Conservation (phyloP, 2,797 vertebrate species). For the Lacerta viridis region DNA sequence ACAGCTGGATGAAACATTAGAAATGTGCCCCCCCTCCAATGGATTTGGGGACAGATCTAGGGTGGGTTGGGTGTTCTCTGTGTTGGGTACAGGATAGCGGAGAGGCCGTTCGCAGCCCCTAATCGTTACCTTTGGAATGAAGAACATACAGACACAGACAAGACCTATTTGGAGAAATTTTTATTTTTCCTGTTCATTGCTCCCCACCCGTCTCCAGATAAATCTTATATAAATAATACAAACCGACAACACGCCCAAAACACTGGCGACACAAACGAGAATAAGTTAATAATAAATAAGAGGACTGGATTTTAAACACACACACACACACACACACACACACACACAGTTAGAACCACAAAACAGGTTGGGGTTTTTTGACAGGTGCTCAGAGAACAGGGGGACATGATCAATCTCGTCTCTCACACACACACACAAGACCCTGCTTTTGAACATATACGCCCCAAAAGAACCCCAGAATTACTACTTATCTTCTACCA, state of each 20-base stretch:
- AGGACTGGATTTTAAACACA: constrained; percentile 24
- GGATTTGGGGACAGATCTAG: no score
- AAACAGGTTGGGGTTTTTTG: neutral
- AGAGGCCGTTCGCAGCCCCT: no score
- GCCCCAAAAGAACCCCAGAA: no score
- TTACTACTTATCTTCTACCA: neutral
- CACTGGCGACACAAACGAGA: constrained; percentile 44
- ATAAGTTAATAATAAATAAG: constrained; percentile 78
- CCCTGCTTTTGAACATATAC: neutral
- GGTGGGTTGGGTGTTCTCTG: no score
- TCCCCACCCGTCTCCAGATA: neutral
- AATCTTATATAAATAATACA: constrained; percentile 52
- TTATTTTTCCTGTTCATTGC: constrained; percentile 10
- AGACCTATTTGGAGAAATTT: neutral
- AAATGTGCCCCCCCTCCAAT: no score
- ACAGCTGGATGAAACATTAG: no score
- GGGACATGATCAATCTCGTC: no score
- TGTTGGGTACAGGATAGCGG: no score
- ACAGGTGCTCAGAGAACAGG: no score
- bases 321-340: no score
- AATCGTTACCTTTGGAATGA: neutral
- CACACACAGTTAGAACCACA: neutral
- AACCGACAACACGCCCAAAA: constrained; percentile 16
- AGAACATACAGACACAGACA: neutral
- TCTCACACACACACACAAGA: accelerated